Percentiles rank a stretch among this genome's conserved stretches.
phyloP scores from a whole-genome alignment of 1,140 invertebrate genomes.

The Doryteuthis pealeii region DNA sequence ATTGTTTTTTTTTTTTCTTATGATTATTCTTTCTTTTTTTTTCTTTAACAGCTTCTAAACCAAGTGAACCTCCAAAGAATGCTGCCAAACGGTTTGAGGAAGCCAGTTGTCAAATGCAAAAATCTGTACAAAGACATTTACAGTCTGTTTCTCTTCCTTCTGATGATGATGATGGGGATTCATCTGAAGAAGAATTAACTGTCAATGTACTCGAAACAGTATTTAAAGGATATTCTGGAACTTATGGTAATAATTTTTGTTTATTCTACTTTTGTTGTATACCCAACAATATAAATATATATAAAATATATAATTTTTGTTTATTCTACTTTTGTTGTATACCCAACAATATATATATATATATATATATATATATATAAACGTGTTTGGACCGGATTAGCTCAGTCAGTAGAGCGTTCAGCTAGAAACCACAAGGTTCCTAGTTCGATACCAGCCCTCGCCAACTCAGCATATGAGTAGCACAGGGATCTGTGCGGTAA shows the following conservation, averaged over 20 bases:
- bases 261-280: neutral
- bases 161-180: conserved; percentile 27
- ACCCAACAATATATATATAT: too few species aligned
- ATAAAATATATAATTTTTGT: too few species aligned
- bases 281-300: too few species aligned
- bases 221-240: conserved; percentile 45
- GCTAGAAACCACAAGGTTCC: too few species aligned
- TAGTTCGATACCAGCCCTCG: too few species aligned
- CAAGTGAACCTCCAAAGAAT: neutral
- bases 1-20: too few species aligned
- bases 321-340: too few species aligned
- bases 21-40: neutral
- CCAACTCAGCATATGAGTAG: too few species aligned
- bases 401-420: too few species aligned
- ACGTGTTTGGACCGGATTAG: too few species aligned
- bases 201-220: conserved; percentile 41
- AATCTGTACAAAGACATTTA: conserved; percentile 44
- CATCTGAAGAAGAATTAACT: conserved; percentile 48
- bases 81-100: conserved; percentile 36
- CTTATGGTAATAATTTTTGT: conserved; percentile 31
- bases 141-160: conserved; percentile 25
- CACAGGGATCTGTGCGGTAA: too few species aligned
- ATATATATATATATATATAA: too few species aligned
- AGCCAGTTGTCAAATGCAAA: conserved; percentile 41
- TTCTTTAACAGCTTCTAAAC: neutral